Conservation (phyloP, 2,797 vertebrate species). For the Scolopax rusticola region DNA sequence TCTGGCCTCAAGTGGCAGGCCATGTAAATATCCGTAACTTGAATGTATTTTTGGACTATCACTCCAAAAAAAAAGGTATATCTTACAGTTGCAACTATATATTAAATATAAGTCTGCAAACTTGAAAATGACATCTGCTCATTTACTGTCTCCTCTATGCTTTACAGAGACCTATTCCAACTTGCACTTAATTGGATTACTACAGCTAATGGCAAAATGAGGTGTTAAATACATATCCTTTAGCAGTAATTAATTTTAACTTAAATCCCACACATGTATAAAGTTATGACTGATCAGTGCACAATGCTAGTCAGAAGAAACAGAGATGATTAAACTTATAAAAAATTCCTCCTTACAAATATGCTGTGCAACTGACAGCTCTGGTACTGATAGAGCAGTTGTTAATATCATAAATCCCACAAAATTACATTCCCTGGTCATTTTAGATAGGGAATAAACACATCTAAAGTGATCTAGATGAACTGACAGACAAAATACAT, state of each 20-base stretch:
- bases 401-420: not conserved
- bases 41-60: not conserved
- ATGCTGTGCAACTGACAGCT: not conserved
- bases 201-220: slow-evolving; percentile 6
- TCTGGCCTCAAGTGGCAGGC: not conserved
- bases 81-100: not conserved
- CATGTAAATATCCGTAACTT: not conserved
- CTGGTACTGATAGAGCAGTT: not conserved
- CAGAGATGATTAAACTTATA: not conserved
- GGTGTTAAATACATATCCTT: not conserved
- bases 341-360: not conserved
- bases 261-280: not conserved
- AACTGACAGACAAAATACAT: not conserved
- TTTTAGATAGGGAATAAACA: not conserved
- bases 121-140: not conserved
- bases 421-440: not conserved
- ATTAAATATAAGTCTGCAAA: not conserved
- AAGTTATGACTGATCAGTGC: not conserved
- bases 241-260: not conserved
- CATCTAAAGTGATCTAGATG: not conserved
- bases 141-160: not conserved
- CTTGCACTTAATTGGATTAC: slow-evolving; percentile 1
- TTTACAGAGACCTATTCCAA: not conserved
- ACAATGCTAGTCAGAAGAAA: not conserved
- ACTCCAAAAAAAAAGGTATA: not conserved